phyloP scores from a whole-genome alignment of 2,888 invertebrate species.

The Aradus depressus region DNA sequence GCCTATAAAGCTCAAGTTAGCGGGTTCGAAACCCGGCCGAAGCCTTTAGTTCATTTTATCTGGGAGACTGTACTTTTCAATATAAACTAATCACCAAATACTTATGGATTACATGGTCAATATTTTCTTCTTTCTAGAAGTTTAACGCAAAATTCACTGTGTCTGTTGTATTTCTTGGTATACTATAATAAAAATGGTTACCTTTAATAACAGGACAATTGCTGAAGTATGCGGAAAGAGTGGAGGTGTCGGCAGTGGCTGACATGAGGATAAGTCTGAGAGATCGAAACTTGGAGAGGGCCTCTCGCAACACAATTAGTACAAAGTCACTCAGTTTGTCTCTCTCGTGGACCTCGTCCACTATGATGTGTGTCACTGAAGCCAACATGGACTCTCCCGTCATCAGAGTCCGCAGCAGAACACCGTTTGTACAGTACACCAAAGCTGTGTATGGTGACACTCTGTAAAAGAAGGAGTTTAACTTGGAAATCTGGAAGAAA shows the following conservation, averaged over 20 bases:
- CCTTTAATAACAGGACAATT: constrained; percentile 56
- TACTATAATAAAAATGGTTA: constrained; percentile 25
- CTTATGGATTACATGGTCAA: too few species aligned
- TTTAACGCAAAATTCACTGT: too few species aligned
- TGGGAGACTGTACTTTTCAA: too few species aligned
- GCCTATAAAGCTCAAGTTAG: too few species aligned
- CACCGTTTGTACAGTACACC: constrained; percentile 86
- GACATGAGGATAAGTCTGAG: constrained; percentile 87
- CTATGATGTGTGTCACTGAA: constrained; percentile 71
- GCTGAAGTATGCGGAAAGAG: constrained; percentile 75
- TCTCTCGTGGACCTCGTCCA: constrained; percentile 94
- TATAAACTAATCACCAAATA: too few species aligned
- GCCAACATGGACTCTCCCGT: constrained; percentile 55
- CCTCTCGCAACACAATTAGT: constrained; percentile 69
- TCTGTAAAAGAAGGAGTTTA: constrained; percentile 39
- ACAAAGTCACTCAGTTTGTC: constrained; percentile 89
- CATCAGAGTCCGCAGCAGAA: constrained; percentile 78
- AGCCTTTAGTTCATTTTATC: too few species aligned
- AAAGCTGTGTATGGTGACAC: constrained; percentile 67
- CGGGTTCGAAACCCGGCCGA: too few species aligned
- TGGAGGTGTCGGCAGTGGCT: constrained; percentile 74
- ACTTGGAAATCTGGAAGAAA: too few species aligned
- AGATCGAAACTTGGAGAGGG: constrained; percentile 54
- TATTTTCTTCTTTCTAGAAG: too few species aligned
- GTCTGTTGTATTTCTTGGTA: constrained; percentile 52